Evolutionary conservation across 2,888 invertebrate species (phyloP).

Genomic region (Agonopterix subpropinquella): DNA sequence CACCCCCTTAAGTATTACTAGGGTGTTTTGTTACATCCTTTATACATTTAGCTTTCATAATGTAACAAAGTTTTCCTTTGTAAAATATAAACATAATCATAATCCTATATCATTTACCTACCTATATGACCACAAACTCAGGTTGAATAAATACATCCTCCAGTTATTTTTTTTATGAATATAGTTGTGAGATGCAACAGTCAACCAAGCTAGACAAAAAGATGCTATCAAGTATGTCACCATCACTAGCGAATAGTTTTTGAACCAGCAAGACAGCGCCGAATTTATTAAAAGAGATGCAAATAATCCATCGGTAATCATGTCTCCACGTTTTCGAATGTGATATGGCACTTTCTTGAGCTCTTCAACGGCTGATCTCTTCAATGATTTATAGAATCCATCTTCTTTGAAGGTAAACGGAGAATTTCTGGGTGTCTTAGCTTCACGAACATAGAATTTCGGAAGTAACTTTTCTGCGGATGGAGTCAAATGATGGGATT

Average conservation of each 20-base stretch:
- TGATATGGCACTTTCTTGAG: constrained; percentile 68
- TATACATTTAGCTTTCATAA: too few species aligned
- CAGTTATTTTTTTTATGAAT: constrained; percentile 85
- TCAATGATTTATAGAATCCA: constrained; percentile 85
- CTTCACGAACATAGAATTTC: constrained; percentile 80
- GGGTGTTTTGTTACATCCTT: too few species aligned
- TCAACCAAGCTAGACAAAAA: constrained; percentile 73
- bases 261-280: constrained; percentile 37
- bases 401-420: constrained; percentile 84
- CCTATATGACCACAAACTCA: constrained; percentile 80
- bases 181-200: constrained; percentile 84
- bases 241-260: constrained; percentile 35
- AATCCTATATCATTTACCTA: constrained; percentile 23
- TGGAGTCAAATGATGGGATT: constrained; percentile 70
- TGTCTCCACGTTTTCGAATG: constrained; percentile 25
- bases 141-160: constrained; percentile 86
- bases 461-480: constrained; percentile 75
- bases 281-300: constrained; percentile 44
- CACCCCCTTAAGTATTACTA: too few species aligned
- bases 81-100: not conserved
- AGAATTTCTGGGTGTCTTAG: constrained; percentile 78
- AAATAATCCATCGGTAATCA: constrained; percentile 52
- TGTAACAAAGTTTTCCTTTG: too few species aligned
- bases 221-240: constrained; percentile 45
- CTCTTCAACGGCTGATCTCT: constrained; percentile 70